Percentiles rank a stretch among this genome's conserved stretches.
These are phyloP conservation scores for Ptychoptera albimana DNA, from an alignment of 2,888 invertebrate species.

Conservation along the genomic window DNA sequence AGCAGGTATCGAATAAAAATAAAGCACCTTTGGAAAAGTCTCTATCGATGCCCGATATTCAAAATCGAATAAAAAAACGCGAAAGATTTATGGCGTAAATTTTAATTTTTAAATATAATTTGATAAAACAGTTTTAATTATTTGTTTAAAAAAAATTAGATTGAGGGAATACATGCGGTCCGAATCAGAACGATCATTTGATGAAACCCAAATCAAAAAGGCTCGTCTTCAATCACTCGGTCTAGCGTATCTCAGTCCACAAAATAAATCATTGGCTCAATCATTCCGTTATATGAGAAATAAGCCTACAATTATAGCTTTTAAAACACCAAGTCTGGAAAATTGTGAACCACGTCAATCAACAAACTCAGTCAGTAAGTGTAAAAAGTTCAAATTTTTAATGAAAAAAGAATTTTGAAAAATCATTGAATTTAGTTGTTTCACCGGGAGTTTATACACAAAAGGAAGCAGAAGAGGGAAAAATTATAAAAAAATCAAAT, in stretches of 20 bases:
- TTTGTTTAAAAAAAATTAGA: constrained; percentile 28
- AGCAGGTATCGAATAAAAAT: constrained; percentile 35
- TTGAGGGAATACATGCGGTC: constrained; percentile 56
- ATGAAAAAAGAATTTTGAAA: neutral
- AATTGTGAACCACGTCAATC: constrained; percentile 43
- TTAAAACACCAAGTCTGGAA: constrained; percentile 68
- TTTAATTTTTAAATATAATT: constrained; percentile 1
- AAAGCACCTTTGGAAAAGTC: constrained; percentile 61
- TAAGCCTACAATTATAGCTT: constrained; percentile 77
- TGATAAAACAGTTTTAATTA: neutral
- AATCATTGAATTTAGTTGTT: constrained; percentile 12
- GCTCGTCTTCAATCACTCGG: constrained; percentile 48
- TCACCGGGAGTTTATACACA: constrained; percentile 20
- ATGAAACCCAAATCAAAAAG: constrained; percentile 45
- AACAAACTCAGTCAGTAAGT: constrained; percentile 38
- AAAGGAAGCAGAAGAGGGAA: constrained; percentile 45
- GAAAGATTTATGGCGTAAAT: constrained; percentile 57
- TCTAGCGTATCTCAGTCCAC: constrained; percentile 54
- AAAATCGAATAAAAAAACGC: constrained; percentile 52
- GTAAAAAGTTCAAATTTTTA: neutral
- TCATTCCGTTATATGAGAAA: constrained; percentile 82
- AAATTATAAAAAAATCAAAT: constrained; percentile 24
- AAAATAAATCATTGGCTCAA: constrained; percentile 64
- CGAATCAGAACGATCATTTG: constrained; percentile 64
- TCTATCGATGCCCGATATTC: constrained; percentile 70